Evolutionary conservation across 2,888 invertebrate species (phyloP), one percentile per base, ranked within the genome.

Genomic region (Heliconius ismenius): DNA sequence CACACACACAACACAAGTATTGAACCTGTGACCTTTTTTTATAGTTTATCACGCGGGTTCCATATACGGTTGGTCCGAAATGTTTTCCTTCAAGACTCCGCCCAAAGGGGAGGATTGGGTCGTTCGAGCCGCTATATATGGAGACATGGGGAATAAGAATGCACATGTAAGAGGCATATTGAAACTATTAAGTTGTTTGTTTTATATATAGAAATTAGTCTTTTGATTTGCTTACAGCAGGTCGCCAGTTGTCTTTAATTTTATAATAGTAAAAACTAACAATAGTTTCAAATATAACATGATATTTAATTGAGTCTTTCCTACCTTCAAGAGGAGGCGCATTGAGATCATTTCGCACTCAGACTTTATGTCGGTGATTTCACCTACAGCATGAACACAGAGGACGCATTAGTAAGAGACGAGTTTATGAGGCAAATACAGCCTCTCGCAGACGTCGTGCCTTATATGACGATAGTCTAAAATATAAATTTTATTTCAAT

Each of bases 121-220:
- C 26, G 97, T 98, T 0, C 95, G 95, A 26, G 93, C 98, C 63
- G 98, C 97, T 39, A 95, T 99, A 83, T 99, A 96, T 86, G 99
- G 99, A 0, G 99, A 99, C 89, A 96, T 99, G 97, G 99, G 99
- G 49, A 97, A 97, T 87, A 96, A 96, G 82, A 99, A 99, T 91
- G 98, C 98, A 2, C 97, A 97, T 83, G 94, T 94, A 78, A 82
- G 89, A 13, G 26, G 28, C 36, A 36, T 21, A 73, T 58, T 58
- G 11, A n/a, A 58, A 58, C 10, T 58, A n/a, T 10, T 58, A n/a
- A 49, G 2, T 49, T 49, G 21, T 49, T 49, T 49, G 9, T 54
- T 72, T 72, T 72, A 28, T 13, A 26, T 49, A n/a, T 32, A 54
- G 18, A 58, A 60, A 36, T 72, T 39, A 36, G n/a, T 67, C 24